phyloP scores from a whole-genome alignment of 1,140 invertebrate species.

The Zaprionus lachaisei region DNA sequence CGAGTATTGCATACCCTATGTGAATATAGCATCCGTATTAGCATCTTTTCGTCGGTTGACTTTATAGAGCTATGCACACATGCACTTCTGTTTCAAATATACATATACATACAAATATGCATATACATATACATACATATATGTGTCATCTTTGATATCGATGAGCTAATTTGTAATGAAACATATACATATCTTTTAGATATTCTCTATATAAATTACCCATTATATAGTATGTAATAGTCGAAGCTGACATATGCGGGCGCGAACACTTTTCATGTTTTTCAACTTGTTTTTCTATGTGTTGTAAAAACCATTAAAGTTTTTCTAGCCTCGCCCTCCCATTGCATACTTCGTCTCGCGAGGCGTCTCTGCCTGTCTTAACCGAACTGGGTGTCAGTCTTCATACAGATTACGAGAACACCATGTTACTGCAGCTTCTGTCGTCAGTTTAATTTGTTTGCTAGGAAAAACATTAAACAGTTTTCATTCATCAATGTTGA shows the following conservation, averaged over 20 bases:
- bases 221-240: background rate
- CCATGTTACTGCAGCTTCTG: conserved; percentile 6
- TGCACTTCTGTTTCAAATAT: background rate
- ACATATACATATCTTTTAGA: background rate
- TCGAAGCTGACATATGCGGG: background rate
- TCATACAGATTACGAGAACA: background rate
- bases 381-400: background rate
- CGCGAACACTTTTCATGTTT: background rate
- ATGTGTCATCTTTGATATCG: background rate
- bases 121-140: background rate
- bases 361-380: background rate
- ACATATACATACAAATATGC: background rate
- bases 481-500: conserved; percentile 70
- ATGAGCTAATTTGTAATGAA: background rate
- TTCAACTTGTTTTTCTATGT: background rate
- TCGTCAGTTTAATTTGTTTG: background rate
- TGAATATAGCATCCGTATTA: background rate
- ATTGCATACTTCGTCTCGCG: background rate
- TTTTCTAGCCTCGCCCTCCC: background rate
- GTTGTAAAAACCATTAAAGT: background rate
- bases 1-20: conserved; percentile 4
- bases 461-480: conserved; percentile 26
- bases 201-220: background rate
- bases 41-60: background rate
- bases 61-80: conserved; percentile 28